These are phyloP conservation scores for Scaptodrosophila lebanonensis DNA, from an alignment of 1,140 invertebrate species.

Conservation along the genomic window DNA sequence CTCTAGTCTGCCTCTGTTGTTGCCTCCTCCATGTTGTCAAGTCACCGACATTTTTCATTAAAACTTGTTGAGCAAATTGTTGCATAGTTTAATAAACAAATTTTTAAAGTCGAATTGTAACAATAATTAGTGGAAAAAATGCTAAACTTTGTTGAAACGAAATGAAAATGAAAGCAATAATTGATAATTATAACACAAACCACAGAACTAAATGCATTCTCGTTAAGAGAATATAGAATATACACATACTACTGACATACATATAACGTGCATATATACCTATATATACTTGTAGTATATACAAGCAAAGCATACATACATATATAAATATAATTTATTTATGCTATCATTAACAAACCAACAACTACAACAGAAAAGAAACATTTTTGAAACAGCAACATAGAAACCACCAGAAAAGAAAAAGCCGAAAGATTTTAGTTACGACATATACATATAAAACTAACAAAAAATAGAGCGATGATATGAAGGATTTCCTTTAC, in stretches of 20 bases:
- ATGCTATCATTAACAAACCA: constrained; percentile 63
- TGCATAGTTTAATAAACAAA: constrained; percentile 64
- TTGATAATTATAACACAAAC: constrained; percentile 15
- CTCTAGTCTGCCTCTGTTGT: not conserved
- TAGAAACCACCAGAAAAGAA: constrained; percentile 46
- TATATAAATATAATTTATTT: constrained; percentile 40
- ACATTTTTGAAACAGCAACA: too few relatives aligned
- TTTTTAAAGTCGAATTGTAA: constrained; percentile 71
- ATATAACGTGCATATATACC: not conserved
- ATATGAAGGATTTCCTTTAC: too few relatives aligned
- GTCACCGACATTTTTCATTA: constrained; percentile 1
- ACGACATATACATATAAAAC: not conserved
- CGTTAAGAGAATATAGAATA: too few relatives aligned
- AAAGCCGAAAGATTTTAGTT: constrained; percentile 16
- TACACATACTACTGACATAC: too few relatives aligned
- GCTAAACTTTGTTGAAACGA: constrained; percentile 24
- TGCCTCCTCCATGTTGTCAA: not conserved
- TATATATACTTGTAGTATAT: too few relatives aligned
- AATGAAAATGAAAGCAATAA: constrained; percentile 71
- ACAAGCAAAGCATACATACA: not conserved
- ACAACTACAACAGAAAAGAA: constrained; percentile 41
- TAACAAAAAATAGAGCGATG: not conserved
- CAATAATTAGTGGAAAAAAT: constrained; percentile 62
- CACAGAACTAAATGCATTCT: too few relatives aligned
- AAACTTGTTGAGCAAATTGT: constrained; percentile 68